These are phyloP conservation scores for Microcebus lehilahytsara DNA, from an alignment of 2,113 vertebrate genomes.

Conservation along the genomic window DNA sequence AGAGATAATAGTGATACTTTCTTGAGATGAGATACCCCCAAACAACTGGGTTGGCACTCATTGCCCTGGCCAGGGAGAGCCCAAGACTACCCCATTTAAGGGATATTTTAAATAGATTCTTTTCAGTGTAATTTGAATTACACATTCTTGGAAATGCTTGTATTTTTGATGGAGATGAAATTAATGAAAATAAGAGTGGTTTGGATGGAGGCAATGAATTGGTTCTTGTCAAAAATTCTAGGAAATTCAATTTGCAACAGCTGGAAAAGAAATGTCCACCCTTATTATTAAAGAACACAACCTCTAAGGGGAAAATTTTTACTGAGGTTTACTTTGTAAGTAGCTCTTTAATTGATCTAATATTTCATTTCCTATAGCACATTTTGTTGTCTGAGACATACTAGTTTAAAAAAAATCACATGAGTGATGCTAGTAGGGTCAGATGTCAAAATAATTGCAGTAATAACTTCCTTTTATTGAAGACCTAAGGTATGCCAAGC, in stretches of 20 bases:
- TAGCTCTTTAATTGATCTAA: background rate
- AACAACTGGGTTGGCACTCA: background rate
- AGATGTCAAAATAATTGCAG: background rate
- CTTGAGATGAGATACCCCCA: background rate
- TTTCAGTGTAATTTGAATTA: background rate
- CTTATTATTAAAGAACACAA: background rate
- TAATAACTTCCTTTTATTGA: background rate
- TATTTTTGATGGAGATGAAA: background rate
- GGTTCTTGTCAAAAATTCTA: background rate
- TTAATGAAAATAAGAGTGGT: background rate
- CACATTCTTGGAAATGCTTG: background rate
- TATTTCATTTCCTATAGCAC: background rate
- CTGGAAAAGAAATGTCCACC: background rate
- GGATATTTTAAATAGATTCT: background rate
- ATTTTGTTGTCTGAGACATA: background rate
- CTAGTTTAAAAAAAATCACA: background rate
- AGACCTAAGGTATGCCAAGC: background rate
- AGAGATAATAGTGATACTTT: background rate
- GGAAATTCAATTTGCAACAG: background rate
- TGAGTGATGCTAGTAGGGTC: background rate
- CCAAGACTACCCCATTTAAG: background rate
- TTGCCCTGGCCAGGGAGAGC: background rate
- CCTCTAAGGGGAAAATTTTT: background rate
- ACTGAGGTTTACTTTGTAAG: background rate
- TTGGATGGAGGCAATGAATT: background rate